These are phyloP conservation scores for Merodon equestris DNA, from an alignment of 2,888 invertebrate species.

Conservation along the genomic window DNA sequence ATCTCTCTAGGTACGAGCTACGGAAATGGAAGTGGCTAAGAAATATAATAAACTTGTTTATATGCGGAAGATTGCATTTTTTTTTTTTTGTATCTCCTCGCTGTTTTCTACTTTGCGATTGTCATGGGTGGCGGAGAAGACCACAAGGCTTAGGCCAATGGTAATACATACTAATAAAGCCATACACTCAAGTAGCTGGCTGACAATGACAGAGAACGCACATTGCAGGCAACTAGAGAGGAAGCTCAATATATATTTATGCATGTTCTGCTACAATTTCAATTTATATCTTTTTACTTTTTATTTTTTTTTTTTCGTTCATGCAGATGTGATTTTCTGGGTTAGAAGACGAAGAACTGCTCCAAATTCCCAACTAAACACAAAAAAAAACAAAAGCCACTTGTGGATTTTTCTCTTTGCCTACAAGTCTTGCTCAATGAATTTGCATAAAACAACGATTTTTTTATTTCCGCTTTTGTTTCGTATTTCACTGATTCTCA, in stretches of 20 bases:
- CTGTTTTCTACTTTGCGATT: constrained; percentile 39
- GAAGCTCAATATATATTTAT: constrained; percentile 14
- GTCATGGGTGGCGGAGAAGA: constrained; percentile 58
- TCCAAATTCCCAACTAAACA: constrained; percentile 53
- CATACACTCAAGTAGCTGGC: constrained; percentile 47
- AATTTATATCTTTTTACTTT: constrained; percentile 45
- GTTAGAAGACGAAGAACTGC: constrained; percentile 53
- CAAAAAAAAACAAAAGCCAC: constrained; percentile 17
- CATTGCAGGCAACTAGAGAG: no score
- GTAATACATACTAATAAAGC: constrained; percentile 60
- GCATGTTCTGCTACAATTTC: constrained; percentile 55
- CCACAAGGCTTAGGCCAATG: constrained; percentile 32
- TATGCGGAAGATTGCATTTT: constrained; percentile 61
- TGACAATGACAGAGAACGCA: constrained; percentile 19
- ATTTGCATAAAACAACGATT: constrained; percentile 47
- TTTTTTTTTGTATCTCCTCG: background rate
- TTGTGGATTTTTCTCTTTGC: constrained; percentile 7
- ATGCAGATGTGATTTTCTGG: constrained; percentile 67
- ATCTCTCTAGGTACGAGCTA: constrained; percentile 23
- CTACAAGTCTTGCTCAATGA: constrained; percentile 37
- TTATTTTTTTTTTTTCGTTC: constrained; percentile 34
- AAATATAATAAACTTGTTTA: constrained; percentile 66
- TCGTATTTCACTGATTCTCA: constrained; percentile 46
- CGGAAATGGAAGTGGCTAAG: constrained; percentile 66
- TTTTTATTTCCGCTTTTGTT: constrained; percentile 35